Base-by-base conservation (phyloP, 2,888 invertebrate species). In the Atherix ibis region DNA sequence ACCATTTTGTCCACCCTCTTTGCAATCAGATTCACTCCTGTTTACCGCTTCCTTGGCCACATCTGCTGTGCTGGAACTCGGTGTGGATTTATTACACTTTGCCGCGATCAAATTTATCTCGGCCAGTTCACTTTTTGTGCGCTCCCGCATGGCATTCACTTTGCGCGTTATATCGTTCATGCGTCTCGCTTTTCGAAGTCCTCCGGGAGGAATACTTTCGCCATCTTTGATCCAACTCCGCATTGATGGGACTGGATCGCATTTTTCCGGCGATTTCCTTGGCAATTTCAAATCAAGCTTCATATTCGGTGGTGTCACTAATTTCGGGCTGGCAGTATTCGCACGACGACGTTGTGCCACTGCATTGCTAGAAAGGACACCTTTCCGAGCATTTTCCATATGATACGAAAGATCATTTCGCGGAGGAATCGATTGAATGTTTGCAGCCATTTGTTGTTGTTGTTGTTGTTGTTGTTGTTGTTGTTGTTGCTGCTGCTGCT, bases 61-160 rank as follows among this genome's bases (percentile, higher is more conserved):
- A 19, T 19, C 28, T 2, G 27, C 28, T 16, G n/a, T 27, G 4
- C 10, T 12, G 13, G 34, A 12, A 24, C 28, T 29, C 10, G 14
- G 15, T 10, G 15, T n/a, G 5, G 24, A 24, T 18, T 43, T 41
- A 38, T 48, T 48, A 5, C 51, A 56, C 31, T 50, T 49, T 34
- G 54, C 54, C 3, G 55, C 54, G 26, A 60, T 58, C 41, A 53
- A 56, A 39, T 55, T 52, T n/a, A 58, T 59, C 40, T 58, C 58
- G 6, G 56, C 56, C 35, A 59, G 48, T 31, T 59, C 57, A 25
- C 48, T 49, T 41, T 54, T 56, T 25, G 57, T 58, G 12, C 57
- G 50, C 27, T 58, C 58, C 14, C 56, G 56, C 4, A 57, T 38
- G 19, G 42, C 42, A 24, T 48, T 45, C 12, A 45, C 43, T 39